Percentiles rank a stretch among this genome's conserved stretches.
Conservation (phyloP, 2,113 vertebrate genomes). For the Cinclus mexicanus region DNA sequence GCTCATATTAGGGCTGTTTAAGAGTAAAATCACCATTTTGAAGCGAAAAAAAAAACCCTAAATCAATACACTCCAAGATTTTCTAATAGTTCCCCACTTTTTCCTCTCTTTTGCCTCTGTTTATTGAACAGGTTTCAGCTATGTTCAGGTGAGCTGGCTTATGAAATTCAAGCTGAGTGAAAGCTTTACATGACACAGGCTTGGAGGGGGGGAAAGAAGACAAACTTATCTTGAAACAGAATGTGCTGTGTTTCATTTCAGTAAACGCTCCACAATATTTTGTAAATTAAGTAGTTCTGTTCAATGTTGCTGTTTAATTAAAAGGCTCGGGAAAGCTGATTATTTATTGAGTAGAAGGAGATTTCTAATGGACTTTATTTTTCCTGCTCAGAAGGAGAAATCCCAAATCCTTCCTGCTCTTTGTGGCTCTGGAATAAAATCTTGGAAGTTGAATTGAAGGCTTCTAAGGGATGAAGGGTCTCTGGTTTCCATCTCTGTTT, state of each 20-base stretch:
- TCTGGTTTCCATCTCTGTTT: background rate
- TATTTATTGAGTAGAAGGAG: background rate
- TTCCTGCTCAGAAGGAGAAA: background rate
- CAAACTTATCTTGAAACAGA: background rate
- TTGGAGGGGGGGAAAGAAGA: background rate
- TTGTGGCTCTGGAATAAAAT: background rate
- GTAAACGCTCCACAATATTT: background rate
- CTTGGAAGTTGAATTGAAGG: background rate
- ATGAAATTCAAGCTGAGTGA: background rate
- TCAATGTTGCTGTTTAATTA: background rate
- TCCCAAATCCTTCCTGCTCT: background rate
- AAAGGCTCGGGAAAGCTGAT: background rate
- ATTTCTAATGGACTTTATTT: background rate
- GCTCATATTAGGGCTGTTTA: background rate
- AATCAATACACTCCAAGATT: background rate
- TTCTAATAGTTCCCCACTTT: background rate
- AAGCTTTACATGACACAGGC: background rate
- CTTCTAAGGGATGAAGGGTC: background rate
- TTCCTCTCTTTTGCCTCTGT: background rate
- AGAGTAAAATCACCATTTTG: background rate
- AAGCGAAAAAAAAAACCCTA: background rate
- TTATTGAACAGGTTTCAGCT: background rate
- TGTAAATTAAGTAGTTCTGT: background rate
- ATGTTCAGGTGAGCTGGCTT: background rate
- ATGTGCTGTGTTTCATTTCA: background rate